Base-by-base conservation (phyloP, 2,113 vertebrate genomes). In the Lethenteron reissneri region DNA sequence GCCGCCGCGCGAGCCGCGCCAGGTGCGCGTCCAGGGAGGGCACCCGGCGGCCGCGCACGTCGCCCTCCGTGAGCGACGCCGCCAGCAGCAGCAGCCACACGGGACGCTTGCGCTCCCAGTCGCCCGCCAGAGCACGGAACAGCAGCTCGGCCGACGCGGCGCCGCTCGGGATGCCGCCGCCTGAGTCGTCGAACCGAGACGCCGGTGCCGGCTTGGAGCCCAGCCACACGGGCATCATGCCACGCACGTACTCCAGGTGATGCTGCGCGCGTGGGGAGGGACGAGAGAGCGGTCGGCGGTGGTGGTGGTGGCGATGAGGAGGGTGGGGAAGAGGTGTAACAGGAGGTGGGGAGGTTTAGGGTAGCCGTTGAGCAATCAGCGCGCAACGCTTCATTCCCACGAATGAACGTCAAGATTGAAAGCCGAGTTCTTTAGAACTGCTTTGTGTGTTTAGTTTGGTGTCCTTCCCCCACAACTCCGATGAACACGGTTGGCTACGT, bases 61-160 rank as follows among this genome's bases (percentile, higher is more conserved):
- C 94, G 0, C 87, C 87, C 80, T 99, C 94, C 0, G 94, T 99
- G 78, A 99, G 80, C 0, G 92, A 99, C 82, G 97, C 97, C 74
- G 97, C 90, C 92, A 99, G 96, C 64, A 99, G 86, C 92, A 99
- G 96, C 78, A 99, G 90, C 94, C 94, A 99, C 57, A 99, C 89
- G 0, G 94, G 94, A 75, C 92, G 83, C 79, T 99, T 99, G 77
- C 94, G 86, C 76, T 99, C 94, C 94, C 94, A 99, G 82, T 97
- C 95, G 21, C 94, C 94, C 0, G 90, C 91, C 0, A 99, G 95
- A 73, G 94, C 92, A 0, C 96, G 97, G 80, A 99, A 99, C 64
- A 99, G 83, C 81, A 97, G 97, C 81, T 99, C 94, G 0, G 94
- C 92, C 96, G 64, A 68, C 64, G 64, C n/a, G 8, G 64, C 21